phyloP scores from a whole-genome alignment of 2,888 invertebrate genomes.

The Seladonia tumulorum region DNA sequence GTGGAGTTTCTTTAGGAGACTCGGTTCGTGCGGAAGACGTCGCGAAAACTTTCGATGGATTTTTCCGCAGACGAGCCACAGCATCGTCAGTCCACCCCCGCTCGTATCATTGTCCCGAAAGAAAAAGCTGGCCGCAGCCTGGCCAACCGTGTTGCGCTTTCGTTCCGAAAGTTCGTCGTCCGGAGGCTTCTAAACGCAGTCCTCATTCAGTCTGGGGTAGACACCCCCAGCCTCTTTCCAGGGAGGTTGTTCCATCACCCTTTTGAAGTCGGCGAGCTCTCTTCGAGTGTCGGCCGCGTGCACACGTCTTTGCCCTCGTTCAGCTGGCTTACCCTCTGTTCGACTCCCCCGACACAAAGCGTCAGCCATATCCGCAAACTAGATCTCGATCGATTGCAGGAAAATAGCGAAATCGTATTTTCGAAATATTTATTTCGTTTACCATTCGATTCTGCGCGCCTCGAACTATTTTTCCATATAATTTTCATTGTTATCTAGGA shows the following conservation, averaged over 20 bases:
- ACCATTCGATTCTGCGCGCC: too few species aligned
- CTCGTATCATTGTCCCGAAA: conserved; percentile 2
- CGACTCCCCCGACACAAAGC: conserved; percentile 56
- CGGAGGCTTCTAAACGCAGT: conserved; percentile 56
- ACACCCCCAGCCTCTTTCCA: conserved; percentile 36
- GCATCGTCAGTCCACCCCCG: not conserved
- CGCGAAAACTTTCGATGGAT: conserved; percentile 1
- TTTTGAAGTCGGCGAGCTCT: conserved; percentile 65
- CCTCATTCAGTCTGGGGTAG: conserved; percentile 54
- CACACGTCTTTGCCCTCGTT: conserved; percentile 59
- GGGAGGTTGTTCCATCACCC: conserved; percentile 45
- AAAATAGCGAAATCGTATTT: not conserved
- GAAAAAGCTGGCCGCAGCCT: conserved; percentile 19
- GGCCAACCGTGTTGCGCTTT: conserved; percentile 41
- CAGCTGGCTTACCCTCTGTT: conserved; percentile 56
- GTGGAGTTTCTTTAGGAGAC: not conserved
- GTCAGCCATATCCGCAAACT: conserved; percentile 22
- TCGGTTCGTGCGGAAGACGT: not conserved
- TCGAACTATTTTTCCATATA: too few species aligned
- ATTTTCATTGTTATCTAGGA: too few species aligned
- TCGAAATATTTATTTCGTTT: not conserved
- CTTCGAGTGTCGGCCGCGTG: conserved; percentile 64
- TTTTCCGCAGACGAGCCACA: not conserved
- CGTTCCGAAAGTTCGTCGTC: conserved; percentile 53
- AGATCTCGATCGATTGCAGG: not conserved